These are phyloP conservation scores for Drosophila ustulata DNA, from an alignment of 2,888 invertebrate genomes.

Conservation along the genomic window DNA sequence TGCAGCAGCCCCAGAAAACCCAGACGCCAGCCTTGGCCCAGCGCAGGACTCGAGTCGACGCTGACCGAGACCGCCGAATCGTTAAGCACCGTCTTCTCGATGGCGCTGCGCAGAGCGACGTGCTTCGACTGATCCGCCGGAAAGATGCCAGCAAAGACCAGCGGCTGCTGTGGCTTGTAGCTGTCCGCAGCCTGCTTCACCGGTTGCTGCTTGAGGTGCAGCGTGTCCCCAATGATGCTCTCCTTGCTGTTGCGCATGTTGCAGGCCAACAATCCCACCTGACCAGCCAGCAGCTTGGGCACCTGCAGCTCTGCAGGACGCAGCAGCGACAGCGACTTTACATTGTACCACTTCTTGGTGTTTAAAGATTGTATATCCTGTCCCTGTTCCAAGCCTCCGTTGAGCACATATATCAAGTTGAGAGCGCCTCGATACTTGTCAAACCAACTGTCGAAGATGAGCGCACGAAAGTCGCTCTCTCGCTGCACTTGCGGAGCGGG, in stretches of 20 bases:
- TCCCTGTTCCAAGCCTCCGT: constrained; percentile 91
- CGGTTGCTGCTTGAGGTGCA: constrained; percentile 86
- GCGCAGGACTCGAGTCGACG: constrained; percentile 93
- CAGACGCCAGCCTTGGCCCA: constrained; percentile 95
- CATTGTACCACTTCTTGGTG: constrained; percentile 91
- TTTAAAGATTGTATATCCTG: constrained; percentile 91
- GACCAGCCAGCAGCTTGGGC: constrained; percentile 90
- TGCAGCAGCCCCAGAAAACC: constrained; percentile 95
- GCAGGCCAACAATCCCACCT: constrained; percentile 95
- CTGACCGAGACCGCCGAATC: constrained; percentile 95
- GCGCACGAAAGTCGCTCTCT: constrained; percentile 89
- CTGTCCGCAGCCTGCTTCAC: constrained; percentile 86
- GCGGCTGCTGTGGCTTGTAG: constrained; percentile 90
- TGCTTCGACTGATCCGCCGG: constrained; percentile 96
- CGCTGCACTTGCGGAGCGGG: constrained; percentile 90
- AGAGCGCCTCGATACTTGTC: constrained; percentile 94
- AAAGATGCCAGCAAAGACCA: constrained; percentile 94
- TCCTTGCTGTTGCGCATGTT: constrained; percentile 91
- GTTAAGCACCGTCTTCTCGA: constrained; percentile 96
- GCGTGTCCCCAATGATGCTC: constrained; percentile 91
- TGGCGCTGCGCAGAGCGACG: constrained; percentile 90
- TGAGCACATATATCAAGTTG: constrained; percentile 91
- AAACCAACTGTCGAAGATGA: constrained; percentile 97
- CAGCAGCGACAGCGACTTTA: constrained; percentile 92
- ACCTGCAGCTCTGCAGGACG: constrained; percentile 90